Percentiles rank a stretch among this genome's conserved stretches.
Conservation (phyloP, 2,113 vertebrate species). For the Leptosomus discolor region DNA sequence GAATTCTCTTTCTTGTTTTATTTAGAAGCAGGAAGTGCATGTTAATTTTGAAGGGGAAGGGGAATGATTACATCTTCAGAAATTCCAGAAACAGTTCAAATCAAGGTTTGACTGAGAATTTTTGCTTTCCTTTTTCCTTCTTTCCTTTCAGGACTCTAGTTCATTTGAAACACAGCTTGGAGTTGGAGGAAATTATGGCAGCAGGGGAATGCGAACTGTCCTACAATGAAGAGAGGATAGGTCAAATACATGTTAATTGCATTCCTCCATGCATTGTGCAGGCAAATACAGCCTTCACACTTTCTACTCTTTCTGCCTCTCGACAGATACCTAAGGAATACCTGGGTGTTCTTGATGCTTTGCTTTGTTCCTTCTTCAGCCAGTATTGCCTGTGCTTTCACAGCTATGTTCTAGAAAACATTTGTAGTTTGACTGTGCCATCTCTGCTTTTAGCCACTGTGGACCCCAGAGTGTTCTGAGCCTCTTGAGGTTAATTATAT, state of each 20-base stretch:
- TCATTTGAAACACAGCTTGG: not conserved
- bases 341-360: not conserved
- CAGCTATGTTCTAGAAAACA: not conserved
- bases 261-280: not conserved
- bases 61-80: not conserved
- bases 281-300: not conserved
- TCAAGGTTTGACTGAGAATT: not conserved
- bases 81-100: not conserved
- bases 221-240: not conserved
- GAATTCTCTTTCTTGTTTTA: slow-evolving; percentile 22
- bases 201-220: not conserved
- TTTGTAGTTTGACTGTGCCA: not conserved
- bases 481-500: not conserved
- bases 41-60: not conserved
- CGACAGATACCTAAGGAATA: not conserved
- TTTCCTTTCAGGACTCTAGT: not conserved
- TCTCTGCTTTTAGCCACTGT: not conserved
- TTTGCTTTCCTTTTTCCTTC: not conserved
- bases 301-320: not conserved
- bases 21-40: slow-evolving; percentile 12
- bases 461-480: not conserved
- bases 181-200: not conserved
- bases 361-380: not conserved
- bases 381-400: not conserved
- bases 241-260: not conserved